These are phyloP conservation scores for Diorhabda elongata DNA, from an alignment of 1,140 invertebrate genomes.

Conservation along the genomic window DNA sequence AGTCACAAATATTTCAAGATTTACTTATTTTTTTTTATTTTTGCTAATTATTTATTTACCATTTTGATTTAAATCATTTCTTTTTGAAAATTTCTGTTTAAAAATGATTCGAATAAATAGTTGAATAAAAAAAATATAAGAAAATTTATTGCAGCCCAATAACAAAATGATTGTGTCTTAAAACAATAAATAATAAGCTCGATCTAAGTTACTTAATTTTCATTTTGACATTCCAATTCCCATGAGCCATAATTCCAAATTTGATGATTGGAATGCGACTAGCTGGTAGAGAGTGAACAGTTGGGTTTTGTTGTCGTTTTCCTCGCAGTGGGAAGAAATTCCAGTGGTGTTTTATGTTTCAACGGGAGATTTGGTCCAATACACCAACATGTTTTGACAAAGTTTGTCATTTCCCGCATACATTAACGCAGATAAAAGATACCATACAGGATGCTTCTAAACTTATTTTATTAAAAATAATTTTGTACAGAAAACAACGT, in stretches of 20 bases:
- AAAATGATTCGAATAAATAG: no score
- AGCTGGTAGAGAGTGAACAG: neutral
- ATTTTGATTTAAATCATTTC: no score
- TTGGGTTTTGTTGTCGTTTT: neutral
- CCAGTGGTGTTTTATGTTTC: neutral
- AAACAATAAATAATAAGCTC: conserved; percentile 1
- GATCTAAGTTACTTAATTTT: neutral
- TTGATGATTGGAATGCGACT: neutral
- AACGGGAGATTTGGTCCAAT: neutral
- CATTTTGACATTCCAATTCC: neutral
- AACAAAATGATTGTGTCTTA: no score
- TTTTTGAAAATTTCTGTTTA: no score
- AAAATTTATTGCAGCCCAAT: no score
- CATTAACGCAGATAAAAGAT: neutral
- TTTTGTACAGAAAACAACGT: no score
- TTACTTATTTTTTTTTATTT: no score
- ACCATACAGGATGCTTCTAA: neutral
- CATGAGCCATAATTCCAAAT: neutral
- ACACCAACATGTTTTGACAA: neutral
- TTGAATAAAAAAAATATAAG: no score
- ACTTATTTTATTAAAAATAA: no score
- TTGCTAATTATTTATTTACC: no score
- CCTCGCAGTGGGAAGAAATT: neutral
- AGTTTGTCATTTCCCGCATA: neutral
- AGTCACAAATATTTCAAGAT: no score